These are phyloP conservation scores for Proterorhinus semilunaris DNA, from an alignment of 2,113 vertebrate species.

Conservation along the genomic window DNA sequence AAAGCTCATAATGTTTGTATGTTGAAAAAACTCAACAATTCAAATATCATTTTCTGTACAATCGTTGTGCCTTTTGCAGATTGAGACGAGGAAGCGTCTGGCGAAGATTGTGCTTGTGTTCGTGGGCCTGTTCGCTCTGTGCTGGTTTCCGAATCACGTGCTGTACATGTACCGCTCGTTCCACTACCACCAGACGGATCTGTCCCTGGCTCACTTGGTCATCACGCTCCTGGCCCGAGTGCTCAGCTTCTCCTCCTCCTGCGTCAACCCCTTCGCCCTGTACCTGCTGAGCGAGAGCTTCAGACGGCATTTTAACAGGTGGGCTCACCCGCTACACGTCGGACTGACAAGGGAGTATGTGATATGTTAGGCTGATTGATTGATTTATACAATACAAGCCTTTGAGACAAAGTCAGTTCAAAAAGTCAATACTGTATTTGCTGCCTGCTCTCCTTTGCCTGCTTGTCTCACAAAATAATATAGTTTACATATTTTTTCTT, in stretches of 20 bases:
- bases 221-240: constrained; percentile 85
- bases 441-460: too few species aligned
- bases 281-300: constrained; percentile 93
- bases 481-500: too few species aligned
- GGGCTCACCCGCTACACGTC: not conserved
- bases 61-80: constrained; percentile 61
- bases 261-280: constrained; percentile 92
- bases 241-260: constrained; percentile 92
- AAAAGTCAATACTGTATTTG: too few species aligned
- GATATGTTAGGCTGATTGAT: too few species aligned
- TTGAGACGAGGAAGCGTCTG: constrained; percentile 92
- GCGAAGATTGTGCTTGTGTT: constrained; percentile 95
- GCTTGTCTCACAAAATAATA: too few species aligned
- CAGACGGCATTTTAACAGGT: constrained; percentile 87
- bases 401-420: too few species aligned
- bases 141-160: constrained; percentile 93
- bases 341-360: not conserved
- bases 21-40: too few species aligned
- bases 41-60: not conserved
- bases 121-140: constrained; percentile 86
- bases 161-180: constrained; percentile 95
- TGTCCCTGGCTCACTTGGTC: constrained; percentile 84
- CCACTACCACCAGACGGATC: constrained; percentile 84
- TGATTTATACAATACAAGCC: too few species aligned
- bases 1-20: too few species aligned